These are phyloP conservation scores for Porites divaricata DNA, from an alignment of 92 coral and sea anemone genomes.

Conservation along the genomic window DNA sequence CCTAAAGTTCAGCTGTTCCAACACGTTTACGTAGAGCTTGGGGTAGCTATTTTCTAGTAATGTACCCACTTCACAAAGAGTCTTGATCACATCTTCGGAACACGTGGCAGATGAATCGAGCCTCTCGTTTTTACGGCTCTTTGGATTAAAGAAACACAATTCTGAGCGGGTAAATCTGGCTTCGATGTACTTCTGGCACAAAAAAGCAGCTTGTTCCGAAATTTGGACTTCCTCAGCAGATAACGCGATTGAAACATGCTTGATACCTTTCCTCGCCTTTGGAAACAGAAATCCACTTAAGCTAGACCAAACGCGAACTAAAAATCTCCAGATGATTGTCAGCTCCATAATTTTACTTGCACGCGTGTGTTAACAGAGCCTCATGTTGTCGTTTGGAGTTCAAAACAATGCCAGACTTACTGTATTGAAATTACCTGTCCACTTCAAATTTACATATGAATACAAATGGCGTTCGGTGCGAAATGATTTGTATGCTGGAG, in stretches of 20 bases:
- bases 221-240: conserved; percentile 59
- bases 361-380: too few relatives aligned
- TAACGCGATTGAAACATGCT: too few relatives aligned
- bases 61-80: conserved; percentile 73
- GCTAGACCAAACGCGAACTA: background rate
- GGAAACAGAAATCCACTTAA: background rate
- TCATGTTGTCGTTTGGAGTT: too few relatives aligned
- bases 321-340: conserved; percentile 20
- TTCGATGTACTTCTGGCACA: conserved; percentile 81
- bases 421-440: too few relatives aligned
- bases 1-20: conserved; percentile 81
- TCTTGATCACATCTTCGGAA: conserved; percentile 64
- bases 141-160: conserved; percentile 47
- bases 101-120: conserved; percentile 9
- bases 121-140: conserved; percentile 7
- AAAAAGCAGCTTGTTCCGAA: conserved; percentile 69
- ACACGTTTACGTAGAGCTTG: conserved; percentile 72
- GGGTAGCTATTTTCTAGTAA: conserved; percentile 83
- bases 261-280: background rate
- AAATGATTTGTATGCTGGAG: too few relatives aligned
- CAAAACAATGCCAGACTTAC: too few relatives aligned
- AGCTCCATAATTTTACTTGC: background rate
- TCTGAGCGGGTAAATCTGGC: conserved; percentile 63
- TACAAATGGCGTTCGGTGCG: too few relatives aligned
- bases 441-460: too few relatives aligned